phyloP scores from a whole-genome alignment of 2,113 vertebrate genomes.

The Nansenia antarctica region DNA sequence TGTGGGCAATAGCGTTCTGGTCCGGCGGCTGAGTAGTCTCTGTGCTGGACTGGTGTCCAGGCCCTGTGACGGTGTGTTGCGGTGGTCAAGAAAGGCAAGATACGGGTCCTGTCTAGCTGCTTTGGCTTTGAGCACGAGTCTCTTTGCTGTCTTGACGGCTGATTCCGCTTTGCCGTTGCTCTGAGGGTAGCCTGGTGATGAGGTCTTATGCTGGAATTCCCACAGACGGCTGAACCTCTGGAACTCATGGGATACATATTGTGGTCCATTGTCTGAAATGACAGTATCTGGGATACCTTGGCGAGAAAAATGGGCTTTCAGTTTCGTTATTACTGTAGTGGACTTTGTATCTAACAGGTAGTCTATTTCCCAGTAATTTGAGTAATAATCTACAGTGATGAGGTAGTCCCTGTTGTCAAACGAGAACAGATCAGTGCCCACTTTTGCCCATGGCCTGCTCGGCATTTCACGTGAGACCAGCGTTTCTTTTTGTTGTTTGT shows the following conservation, averaged over 20 bases:
- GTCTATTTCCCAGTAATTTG: conserved; percentile 33
- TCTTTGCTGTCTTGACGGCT: background rate
- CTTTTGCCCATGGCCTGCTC: conserved; percentile 17
- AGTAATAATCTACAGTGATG: conserved; percentile 32
- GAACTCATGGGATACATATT: conserved; percentile 18
- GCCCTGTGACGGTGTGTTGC: conserved; percentile 12
- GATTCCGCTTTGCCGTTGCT: no score
- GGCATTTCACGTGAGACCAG: conserved; percentile 16
- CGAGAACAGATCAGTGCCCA: conserved; percentile 20
- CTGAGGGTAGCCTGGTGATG: no score
- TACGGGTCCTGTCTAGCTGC: background rate
- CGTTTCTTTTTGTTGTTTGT: conserved; percentile 30
- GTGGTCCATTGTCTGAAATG: conserved; percentile 23
- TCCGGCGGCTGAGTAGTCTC: background rate
- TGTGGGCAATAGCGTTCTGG: background rate
- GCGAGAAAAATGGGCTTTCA: no score
- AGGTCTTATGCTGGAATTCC: no score
- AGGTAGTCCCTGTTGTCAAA: conserved; percentile 19
- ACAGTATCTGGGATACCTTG: no score
- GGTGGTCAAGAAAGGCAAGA: background rate
- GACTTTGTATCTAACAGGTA: no score
- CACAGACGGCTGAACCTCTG: no score
- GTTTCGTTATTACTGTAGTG: no score
- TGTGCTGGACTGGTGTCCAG: conserved; percentile 3
- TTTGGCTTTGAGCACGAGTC: background rate